phyloP scores from a whole-genome alignment of 2,113 vertebrate species.

The Coptodon bakossiorum region DNA sequence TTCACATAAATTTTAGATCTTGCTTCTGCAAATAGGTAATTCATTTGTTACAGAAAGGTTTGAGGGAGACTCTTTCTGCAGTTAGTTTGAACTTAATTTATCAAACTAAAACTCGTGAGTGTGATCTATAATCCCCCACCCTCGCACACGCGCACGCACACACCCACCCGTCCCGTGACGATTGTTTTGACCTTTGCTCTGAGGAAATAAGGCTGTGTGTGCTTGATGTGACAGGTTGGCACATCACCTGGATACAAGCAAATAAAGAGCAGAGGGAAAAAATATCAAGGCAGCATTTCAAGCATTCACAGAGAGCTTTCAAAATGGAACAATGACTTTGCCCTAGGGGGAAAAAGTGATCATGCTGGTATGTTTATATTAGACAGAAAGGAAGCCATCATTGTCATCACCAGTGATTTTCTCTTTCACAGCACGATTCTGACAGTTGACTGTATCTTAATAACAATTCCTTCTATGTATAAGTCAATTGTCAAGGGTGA shows the following conservation, averaged over 20 bases:
- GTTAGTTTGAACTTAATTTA: constrained; percentile 12
- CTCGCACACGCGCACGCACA: not conserved
- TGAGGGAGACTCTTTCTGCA: not conserved
- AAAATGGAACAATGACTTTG: constrained; percentile 70
- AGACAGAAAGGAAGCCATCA: constrained; percentile 75
- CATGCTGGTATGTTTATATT: constrained; percentile 80
- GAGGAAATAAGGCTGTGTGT: constrained; percentile 58
- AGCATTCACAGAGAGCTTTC: constrained; percentile 70
- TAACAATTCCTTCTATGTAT: constrained; percentile 52
- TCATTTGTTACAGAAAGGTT: not conserved
- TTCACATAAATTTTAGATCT: not conserved
- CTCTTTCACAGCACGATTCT: constrained; percentile 50
- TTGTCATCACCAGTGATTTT: constrained; percentile 70
- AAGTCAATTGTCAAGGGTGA: constrained; percentile 48
- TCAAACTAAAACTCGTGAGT: constrained; percentile 10
- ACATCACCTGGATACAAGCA: constrained; percentile 69
- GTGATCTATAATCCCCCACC: not conserved
- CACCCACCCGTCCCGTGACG: constrained; percentile 25
- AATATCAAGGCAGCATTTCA: constrained; percentile 69
- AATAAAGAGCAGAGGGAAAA: constrained; percentile 58
- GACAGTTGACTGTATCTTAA: constrained; percentile 64
- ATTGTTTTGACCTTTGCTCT: constrained; percentile 66
- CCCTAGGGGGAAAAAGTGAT: constrained; percentile 71
- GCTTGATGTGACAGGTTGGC: constrained; percentile 67
- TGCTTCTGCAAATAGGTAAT: not conserved